Conservation (phyloP, 2,113 vertebrate species). For the Onychostruthus taczanowskii region DNA sequence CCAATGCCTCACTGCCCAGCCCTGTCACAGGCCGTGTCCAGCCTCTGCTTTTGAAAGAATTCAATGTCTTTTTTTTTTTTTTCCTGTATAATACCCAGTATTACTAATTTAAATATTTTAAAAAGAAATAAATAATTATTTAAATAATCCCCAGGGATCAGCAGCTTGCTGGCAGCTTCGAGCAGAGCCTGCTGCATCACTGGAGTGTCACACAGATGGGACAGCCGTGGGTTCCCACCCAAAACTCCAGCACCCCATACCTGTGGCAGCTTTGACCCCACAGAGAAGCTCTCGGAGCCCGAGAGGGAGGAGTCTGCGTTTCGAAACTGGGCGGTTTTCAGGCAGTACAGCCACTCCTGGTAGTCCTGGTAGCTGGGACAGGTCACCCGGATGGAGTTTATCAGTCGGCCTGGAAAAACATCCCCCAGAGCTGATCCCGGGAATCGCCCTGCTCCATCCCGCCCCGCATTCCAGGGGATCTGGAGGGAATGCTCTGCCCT, state of each 20-base stretch:
- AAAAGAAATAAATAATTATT: not conserved
- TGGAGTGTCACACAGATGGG: not conserved
- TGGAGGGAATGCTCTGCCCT: not conserved
- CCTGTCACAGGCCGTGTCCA: accelerated
- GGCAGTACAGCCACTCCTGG: slow-evolving; percentile 74
- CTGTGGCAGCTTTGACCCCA: slow-evolving; percentile 1
- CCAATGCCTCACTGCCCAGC: not conserved
- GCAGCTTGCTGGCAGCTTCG: not conserved
- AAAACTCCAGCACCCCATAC: not conserved
- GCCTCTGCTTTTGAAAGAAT: not conserved
- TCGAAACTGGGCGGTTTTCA: slow-evolving; percentile 53
- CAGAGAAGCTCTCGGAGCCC: slow-evolving; percentile 66
- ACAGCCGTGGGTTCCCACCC: accelerated
- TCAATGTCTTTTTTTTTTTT: not conserved
- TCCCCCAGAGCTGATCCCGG: accelerated
- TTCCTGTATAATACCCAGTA: accelerated
- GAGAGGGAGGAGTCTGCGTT: slow-evolving; percentile 51
- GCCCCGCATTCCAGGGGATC: accelerated
- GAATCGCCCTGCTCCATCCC: not conserved
- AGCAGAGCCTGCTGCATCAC: not conserved
- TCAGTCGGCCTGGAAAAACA: slow-evolving; percentile 67
- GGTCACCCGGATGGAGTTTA: slow-evolving; percentile 79
- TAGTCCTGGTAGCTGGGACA: slow-evolving; percentile 74
- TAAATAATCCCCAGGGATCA: not conserved
- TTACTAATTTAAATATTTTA: not conserved